Conservation (phyloP, 2,113 vertebrate genomes). For the Salvelinus fontinalis region DNA sequence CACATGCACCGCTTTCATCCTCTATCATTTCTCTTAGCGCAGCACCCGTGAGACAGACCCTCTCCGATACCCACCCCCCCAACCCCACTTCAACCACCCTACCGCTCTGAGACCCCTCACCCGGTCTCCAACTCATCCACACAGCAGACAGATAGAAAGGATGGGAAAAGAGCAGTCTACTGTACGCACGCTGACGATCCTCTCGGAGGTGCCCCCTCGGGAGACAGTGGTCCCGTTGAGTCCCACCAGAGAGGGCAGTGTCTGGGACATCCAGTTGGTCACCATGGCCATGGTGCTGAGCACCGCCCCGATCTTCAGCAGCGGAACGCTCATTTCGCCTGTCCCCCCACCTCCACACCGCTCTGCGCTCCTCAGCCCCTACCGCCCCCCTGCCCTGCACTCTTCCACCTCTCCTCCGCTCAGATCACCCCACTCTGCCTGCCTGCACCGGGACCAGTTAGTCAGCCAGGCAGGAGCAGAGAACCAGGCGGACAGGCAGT, state of each 20-base stretch:
- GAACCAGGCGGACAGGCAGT: constrained; percentile 27
- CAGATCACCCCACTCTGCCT: constrained; percentile 12
- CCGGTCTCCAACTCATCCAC: not conserved
- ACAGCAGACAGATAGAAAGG: constrained; percentile 17
- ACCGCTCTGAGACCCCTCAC: not conserved
- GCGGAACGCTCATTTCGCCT: constrained; percentile 81
- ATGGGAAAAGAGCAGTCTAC: constrained; percentile 17
- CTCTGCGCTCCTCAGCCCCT: constrained; percentile 53
- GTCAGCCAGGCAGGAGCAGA: constrained; percentile 34
- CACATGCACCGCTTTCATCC: constrained; percentile 26
- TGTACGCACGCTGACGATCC: constrained; percentile 85
- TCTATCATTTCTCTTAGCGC: constrained; percentile 14
- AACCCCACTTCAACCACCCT: not conserved
- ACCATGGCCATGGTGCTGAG: constrained; percentile 94
- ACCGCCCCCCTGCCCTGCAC: constrained; percentile 46
- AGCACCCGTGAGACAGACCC: constrained; percentile 1
- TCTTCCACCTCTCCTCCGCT: constrained; percentile 31
- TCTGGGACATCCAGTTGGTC: constrained; percentile 93
- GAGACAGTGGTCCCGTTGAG: constrained; percentile 85
- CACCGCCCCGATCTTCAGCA: constrained; percentile 89
- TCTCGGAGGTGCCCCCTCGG: constrained; percentile 86
- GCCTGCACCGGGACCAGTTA: constrained; percentile 51
- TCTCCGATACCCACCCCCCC: not conserved
- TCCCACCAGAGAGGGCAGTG: constrained; percentile 85
- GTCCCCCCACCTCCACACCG: constrained; percentile 47